A percentile compares a stretch with the other conserved stretches of the same genome.
Conservation (phyloP, 2,113 vertebrate genomes). For the Arizona elegans region DNA sequence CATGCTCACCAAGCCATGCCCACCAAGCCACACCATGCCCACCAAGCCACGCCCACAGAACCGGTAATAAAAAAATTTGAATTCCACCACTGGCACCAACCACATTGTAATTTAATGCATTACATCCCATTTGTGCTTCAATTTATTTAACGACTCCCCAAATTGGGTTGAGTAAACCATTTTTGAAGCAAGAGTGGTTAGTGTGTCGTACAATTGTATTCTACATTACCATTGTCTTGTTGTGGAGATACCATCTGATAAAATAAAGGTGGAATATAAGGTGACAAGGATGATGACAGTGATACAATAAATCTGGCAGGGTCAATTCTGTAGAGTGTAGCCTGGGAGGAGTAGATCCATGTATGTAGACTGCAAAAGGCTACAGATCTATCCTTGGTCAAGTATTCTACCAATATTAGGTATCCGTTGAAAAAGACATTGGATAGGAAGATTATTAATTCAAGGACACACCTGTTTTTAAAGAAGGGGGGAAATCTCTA, state of each 20-base stretch:
- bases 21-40: too few relatives aligned
- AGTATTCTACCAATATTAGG: not conserved
- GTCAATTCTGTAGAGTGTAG: not conserved
- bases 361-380: not conserved
- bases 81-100: not conserved
- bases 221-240: not conserved
- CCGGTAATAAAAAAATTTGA: too few relatives aligned
- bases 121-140: not conserved
- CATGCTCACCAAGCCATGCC: too few relatives aligned
- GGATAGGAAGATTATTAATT: not conserved
- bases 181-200: not conserved
- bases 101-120: not conserved
- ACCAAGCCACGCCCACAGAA: too few relatives aligned
- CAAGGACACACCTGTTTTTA: not conserved
- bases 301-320: not conserved
- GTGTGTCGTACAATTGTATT: not conserved
- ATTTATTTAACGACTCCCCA: not conserved
- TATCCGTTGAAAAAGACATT: not conserved
- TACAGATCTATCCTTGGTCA: not conserved
- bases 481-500: not conserved
- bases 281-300: not conserved
- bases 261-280: not conserved
- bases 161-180: not conserved
- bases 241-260: not conserved
- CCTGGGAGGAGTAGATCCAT: too few relatives aligned